Evolutionary conservation across 2,113 vertebrate genomes (phyloP).

Genomic region (Siniperca knerii): DNA sequence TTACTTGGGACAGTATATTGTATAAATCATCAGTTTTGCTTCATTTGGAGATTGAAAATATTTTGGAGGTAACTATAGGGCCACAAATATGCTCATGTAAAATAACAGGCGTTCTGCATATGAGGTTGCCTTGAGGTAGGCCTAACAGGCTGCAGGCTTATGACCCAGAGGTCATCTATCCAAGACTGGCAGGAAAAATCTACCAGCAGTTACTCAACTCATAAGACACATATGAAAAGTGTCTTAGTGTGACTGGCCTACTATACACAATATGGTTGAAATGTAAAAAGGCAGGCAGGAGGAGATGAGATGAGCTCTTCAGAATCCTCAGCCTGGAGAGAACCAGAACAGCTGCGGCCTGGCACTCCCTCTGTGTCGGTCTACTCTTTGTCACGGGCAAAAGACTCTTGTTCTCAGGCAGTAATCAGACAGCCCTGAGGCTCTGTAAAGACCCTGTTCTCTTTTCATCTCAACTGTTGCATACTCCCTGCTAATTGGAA

Average conservation of each 20-base stretch:
- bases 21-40: not conserved
- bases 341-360: conserved; percentile 71
- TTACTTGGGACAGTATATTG: not conserved
- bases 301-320: conserved; percentile 72
- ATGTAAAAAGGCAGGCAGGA: conserved; percentile 50
- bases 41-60: not conserved
- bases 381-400: conserved; percentile 73
- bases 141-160: not conserved
- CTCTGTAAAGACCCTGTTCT: conserved; percentile 79
- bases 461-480: conserved; percentile 82
- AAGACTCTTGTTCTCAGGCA: conserved; percentile 81
- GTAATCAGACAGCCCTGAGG: conserved; percentile 79
- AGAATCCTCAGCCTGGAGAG: conserved; percentile 62
- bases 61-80: not conserved
- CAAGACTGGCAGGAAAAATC: not conserved
- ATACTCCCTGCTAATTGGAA: conserved; percentile 80
- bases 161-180: conserved; percentile 2
- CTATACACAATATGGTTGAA: conserved; percentile 31
- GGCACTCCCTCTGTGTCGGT: conserved; percentile 69
- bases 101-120: not conserved
- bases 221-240: conserved; percentile 34
- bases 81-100: not conserved
- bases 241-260: conserved; percentile 33
- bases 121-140: not conserved
- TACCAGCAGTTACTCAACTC: not conserved